Conservation (phyloP, 2,888 invertebrate species). For the Troilus luridus region DNA sequence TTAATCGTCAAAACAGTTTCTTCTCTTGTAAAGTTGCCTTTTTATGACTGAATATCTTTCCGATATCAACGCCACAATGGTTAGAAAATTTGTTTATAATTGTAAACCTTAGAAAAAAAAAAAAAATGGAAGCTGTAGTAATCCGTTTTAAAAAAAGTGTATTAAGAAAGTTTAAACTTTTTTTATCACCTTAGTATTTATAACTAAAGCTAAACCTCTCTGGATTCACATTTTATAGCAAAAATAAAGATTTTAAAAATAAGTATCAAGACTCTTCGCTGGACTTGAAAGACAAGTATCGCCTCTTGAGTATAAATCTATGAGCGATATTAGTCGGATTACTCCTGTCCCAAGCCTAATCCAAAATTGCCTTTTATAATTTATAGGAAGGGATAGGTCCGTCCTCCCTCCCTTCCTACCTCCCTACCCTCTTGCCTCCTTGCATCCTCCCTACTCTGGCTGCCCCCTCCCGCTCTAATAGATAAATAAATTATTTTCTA, state of each 20-base stretch:
- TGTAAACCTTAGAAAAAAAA: too few relatives aligned
- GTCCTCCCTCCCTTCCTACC: conserved; percentile 58
- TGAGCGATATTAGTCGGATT: conserved; percentile 19
- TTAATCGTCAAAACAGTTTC: too few relatives aligned
- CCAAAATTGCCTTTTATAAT: conserved; percentile 47
- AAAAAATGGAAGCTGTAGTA: too few relatives aligned
- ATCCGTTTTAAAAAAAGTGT: too few relatives aligned
- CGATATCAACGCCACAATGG: too few relatives aligned
- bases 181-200: too few relatives aligned
- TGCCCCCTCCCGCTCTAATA: conserved; percentile 41
- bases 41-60: too few relatives aligned
- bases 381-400: conserved; percentile 69
- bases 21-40: too few relatives aligned
- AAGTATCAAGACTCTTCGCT: not conserved
- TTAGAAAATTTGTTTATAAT: too few relatives aligned
- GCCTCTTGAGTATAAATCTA: not conserved
- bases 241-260: not conserved
- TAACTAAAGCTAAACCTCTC: too few relatives aligned
- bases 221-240: too few relatives aligned
- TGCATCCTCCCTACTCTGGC: not conserved
- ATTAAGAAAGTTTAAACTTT: too few relatives aligned
- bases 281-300: conserved; percentile 14
- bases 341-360: conserved; percentile 24
- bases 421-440: not conserved
- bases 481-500: conserved; percentile 13